A percentile compares a stretch with the other conserved stretches of the same genome.
These are phyloP conservation scores for Andricus quercusramuli DNA, from an alignment of 2,888 invertebrate genomes.

Conservation along the genomic window DNA sequence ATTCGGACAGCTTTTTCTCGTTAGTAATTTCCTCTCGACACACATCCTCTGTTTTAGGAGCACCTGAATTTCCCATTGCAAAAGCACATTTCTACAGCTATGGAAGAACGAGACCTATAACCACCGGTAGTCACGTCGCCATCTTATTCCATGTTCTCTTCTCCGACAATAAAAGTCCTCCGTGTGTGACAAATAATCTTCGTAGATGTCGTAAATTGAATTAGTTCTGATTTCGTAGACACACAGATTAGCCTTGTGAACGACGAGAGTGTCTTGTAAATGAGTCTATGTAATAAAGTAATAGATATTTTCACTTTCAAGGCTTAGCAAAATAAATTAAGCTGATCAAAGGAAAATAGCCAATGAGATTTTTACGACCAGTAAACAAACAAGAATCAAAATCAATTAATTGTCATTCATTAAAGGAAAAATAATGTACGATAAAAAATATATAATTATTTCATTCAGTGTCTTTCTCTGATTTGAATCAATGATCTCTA, in stretches of 20 bases:
- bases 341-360: too few relatives aligned
- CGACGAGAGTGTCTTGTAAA: neutral
- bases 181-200: slow-evolving; percentile 16
- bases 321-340: too few relatives aligned
- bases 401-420: too few relatives aligned
- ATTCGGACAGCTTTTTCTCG: slow-evolving; percentile 7
- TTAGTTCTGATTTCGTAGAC: slow-evolving; percentile 10
- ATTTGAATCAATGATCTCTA: too few relatives aligned
- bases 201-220: slow-evolving; percentile 22
- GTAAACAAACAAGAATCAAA: too few relatives aligned
- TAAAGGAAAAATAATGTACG: too few relatives aligned
- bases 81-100: slow-evolving; percentile 24
- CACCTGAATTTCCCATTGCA: slow-evolving; percentile 12
- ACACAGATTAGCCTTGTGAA: neutral
- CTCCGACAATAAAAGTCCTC: slow-evolving; percentile 17
- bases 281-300: too few relatives aligned
- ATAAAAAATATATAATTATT: too few relatives aligned
- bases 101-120: slow-evolving; percentile 33
- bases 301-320: too few relatives aligned
- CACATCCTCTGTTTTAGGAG: slow-evolving; percentile 20
- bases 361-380: too few relatives aligned
- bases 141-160: slow-evolving; percentile 29
- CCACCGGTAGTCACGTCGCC: slow-evolving; percentile 21
- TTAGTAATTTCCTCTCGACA: slow-evolving; percentile 12
- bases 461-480: too few relatives aligned